Base-by-base conservation (phyloP, 2,888 invertebrate genomes). In the Ametastegia equiseti region DNA sequence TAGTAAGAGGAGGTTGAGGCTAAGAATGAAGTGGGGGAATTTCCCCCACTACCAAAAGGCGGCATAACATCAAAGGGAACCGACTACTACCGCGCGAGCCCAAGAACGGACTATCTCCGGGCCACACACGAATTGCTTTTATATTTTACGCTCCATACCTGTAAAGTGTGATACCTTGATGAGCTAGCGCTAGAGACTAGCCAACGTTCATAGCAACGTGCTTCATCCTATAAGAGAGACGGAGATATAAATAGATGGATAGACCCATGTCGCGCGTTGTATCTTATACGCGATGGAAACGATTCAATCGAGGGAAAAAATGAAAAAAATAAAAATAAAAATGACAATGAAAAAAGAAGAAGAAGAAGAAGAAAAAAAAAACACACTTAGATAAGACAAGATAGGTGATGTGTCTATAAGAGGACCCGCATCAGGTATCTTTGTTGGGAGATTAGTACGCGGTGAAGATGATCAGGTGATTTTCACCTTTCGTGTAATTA, bases 101-200 rank as follows among this genome's bases (percentile, higher is more conserved):
- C 91, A 91, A 91, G 91, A 91, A 91, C 91, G 90, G 90, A 90
- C 91, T 90, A 91, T 91, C 91, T 91, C 89, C 89, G 90, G 91
- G 91, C 91, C 91, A 91, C 91, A 91, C 91, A 91, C 91, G 91
- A 91, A 91, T 91, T 89, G 90, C 90, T 90, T 91, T 91, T 91
- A 91, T 91, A 91, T 88, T 88, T 89, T 87, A 87, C 89, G 88
- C 87, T 87, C 87, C 84, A 86, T 86, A 84, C 89, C 89, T 86
- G 86, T 86, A 86, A 87, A 86, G 86, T 87, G 88, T 87, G 88
- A 87, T 88, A 87, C 86, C 87, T 89, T 88, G 81, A 81, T 81
- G 81, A 75, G 88, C 84, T 83, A 85, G 82, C 83, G 75, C 77
- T n/a, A n/a, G 82, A 50, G 78, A 63, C 78, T 78, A 78, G 54